phyloP scores from a whole-genome alignment of 2,888 invertebrate species.

The Laothoe populi region DNA sequence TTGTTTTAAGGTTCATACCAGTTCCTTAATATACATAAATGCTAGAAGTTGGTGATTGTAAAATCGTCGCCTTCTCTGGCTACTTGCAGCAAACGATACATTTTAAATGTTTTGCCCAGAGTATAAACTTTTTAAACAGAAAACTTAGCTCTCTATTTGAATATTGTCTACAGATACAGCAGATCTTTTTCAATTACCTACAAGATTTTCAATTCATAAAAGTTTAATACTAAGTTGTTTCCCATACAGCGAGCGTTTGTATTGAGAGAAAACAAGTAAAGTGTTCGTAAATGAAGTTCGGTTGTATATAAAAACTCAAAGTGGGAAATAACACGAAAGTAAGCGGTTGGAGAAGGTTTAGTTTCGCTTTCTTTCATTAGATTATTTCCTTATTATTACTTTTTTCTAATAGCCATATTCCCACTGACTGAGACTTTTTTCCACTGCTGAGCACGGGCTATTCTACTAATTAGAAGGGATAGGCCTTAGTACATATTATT shows the following conservation, averaged over 20 bases:
- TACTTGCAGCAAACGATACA: background rate
- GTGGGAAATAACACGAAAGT: background rate
- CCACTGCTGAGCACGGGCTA: too few relatives aligned
- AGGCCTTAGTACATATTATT: too few relatives aligned
- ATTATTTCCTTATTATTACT: too few relatives aligned
- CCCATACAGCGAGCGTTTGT: background rate
- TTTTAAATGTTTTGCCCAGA: background rate
- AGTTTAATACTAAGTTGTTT: background rate
- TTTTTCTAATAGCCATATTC: too few relatives aligned
- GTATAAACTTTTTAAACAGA: background rate
- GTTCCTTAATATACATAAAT: too few relatives aligned
- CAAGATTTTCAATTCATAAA: constrained; percentile 13
- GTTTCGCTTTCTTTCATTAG: background rate
- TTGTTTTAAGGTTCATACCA: too few relatives aligned
- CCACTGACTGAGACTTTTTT: too few relatives aligned
- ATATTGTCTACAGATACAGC: background rate
- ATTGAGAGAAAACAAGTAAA: constrained; percentile 4
- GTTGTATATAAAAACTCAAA: background rate
- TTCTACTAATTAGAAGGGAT: too few relatives aligned
- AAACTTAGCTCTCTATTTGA: background rate
- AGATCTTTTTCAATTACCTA: background rate
- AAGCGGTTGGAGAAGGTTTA: background rate
- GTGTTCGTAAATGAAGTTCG: constrained; percentile 12
- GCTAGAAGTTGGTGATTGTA: too few relatives aligned
- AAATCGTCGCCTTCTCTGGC: too few relatives aligned